Base-by-base conservation (phyloP, 1,140 invertebrate species). In the Colletes gigas region DNA sequence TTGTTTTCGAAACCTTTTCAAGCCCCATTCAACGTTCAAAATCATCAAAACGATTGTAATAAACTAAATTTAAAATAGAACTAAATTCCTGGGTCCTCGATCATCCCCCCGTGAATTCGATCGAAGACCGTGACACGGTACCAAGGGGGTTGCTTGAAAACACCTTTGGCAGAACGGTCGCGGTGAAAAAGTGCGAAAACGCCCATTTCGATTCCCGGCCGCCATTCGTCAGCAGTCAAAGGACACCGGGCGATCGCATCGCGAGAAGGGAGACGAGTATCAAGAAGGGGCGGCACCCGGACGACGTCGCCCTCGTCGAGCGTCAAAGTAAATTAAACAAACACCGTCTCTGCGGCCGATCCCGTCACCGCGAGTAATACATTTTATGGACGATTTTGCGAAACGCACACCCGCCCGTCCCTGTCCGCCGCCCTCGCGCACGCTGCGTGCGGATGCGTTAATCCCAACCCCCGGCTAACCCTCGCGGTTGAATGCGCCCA, bases 331-430 rank as follows among this genome's bases (percentile, higher is more conserved):
- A 81, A 87, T 88, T 88, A 88, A 89, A 87, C 82, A 87, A 89
- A 88, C 78, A 87, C 67, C 69, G 75, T 65, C 81, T 81, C 72
- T 73, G 81, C 59, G 74, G 81, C 76, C 76, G 65, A 21, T 17
- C 15, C 44, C 52, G 60, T 17, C 74, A 78, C 62, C 72, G 50
- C 75, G 81, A 79, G 81, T 86, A 85, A 89, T 87, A 88, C 82
- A 80, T 89, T 89, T 89, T 84, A 89, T 84, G 88, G 78, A 72
- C 81, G 82, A 89, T 88, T 89, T 86, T 88, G 78, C 78, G 85
- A 86, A 87, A 87, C 85, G 60, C 69, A 65, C 21, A 47, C 41
- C n/a, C 15, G n/a, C 4, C 4, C 47, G 39, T 0, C 44, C 21
- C 5, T 54, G 5, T 17, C 19, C 30, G 39, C n/a, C 63, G 19